Conservation (phyloP, 64 coral and sea anemone genomes). For the Cladopsammia gracilis region DNA sequence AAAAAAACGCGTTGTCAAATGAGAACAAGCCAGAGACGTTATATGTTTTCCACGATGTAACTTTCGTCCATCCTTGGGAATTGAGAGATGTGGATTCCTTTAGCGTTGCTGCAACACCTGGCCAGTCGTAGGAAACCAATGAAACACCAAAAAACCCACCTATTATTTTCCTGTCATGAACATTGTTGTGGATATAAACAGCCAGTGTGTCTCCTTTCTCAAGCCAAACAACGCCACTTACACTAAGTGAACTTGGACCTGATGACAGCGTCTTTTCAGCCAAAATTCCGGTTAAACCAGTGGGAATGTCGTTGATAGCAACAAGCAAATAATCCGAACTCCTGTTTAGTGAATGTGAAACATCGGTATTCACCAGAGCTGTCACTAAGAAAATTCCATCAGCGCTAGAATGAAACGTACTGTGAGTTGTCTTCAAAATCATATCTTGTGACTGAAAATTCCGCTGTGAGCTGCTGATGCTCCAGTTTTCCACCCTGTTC, state of each 20-base stretch:
- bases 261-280: neutral
- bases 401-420: neutral
- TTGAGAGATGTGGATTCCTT: neutral
- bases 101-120: slow-evolving; percentile 26
- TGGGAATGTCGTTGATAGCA: neutral
- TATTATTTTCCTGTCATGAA: neutral
- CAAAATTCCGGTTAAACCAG: neutral
- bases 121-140: slow-evolving; percentile 2
- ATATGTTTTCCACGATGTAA: slow-evolving; percentile 15
- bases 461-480: neutral
- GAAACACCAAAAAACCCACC: slow-evolving; percentile 25
- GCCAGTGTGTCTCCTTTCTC: neutral
- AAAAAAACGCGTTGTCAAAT: slow-evolving; percentile 23
- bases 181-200: neutral
- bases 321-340: neutral
- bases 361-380: neutral
- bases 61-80: neutral
- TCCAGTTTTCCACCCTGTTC: slow-evolving; percentile 19
- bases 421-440: neutral
- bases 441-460: slow-evolving; percentile 1
- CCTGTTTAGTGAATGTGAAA: neutral
- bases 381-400: neutral
- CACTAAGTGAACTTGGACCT: neutral
- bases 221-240: slow-evolving; percentile 12
- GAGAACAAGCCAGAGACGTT: slow-evolving; percentile 10